A percentile compares a stretch with the other conserved stretches of the same genome.
These are phyloP conservation scores for Ophraella communa DNA, from an alignment of 2,888 invertebrate species.

Conservation along the genomic window DNA sequence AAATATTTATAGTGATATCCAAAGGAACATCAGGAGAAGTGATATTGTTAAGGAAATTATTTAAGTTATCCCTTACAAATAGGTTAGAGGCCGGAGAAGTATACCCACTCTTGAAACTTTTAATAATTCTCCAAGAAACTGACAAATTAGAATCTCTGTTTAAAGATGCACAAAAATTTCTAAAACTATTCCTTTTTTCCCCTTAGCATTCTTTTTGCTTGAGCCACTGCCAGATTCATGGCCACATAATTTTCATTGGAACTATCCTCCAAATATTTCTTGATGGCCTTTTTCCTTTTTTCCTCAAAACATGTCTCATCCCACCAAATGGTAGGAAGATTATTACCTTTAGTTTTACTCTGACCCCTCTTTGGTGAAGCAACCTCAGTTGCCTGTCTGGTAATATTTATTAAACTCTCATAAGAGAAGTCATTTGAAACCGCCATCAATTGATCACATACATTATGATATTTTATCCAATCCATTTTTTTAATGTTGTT, in stretches of 20 bases:
- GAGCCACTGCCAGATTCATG: background rate
- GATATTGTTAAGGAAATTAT: background rate
- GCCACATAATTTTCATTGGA: background rate
- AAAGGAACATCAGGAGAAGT: background rate
- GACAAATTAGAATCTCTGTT: background rate
- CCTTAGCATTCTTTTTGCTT: background rate
- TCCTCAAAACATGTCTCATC: background rate
- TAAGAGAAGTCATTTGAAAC: no score
- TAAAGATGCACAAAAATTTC: background rate
- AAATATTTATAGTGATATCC: background rate
- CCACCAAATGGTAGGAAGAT: no score
- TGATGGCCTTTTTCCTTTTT: background rate
- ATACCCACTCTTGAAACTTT: background rate
- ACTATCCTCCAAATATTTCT: background rate
- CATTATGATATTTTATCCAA: no score
- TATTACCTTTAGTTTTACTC: no score
- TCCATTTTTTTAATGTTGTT: no score
- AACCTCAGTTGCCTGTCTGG: no score
- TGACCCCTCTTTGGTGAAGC: no score
- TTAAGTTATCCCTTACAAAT: background rate
- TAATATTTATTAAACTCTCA: no score
- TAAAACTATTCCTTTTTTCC: background rate
- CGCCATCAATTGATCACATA: no score
- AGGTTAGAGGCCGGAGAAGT: background rate
- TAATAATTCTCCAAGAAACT: background rate